Conservation (phyloP, 2,113 vertebrate genomes). For the Panthera leo region DNA sequence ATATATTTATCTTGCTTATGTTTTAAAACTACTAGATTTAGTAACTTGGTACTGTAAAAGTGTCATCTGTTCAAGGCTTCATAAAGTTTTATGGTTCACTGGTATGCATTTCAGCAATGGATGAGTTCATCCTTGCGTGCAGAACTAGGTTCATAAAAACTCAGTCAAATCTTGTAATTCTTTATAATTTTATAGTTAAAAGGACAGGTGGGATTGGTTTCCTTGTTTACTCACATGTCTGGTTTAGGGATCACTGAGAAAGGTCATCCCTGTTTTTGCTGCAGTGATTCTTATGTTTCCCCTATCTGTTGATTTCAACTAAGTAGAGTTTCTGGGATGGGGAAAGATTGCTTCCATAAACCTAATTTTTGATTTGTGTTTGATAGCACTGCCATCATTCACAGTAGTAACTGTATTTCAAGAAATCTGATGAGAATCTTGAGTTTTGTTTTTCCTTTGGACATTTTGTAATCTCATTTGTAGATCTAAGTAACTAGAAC, state of each 20-base stretch:
- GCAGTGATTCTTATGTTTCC: neutral
- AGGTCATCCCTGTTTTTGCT: neutral
- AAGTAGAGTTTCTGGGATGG: neutral
- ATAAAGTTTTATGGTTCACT: neutral
- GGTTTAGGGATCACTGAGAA: neutral
- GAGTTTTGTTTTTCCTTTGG: neutral
- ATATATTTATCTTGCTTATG: neutral
- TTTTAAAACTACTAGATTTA: slow-evolving; percentile 10
- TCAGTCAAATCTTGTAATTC: neutral
- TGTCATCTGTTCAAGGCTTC: neutral
- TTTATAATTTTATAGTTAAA: neutral
- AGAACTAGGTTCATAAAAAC: neutral
- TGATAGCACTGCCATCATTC: neutral
- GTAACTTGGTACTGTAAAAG: neutral
- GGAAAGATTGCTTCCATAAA: neutral
- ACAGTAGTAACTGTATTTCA: neutral
- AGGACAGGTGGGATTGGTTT: neutral
- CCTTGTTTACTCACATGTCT: neutral
- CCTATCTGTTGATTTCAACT: neutral
- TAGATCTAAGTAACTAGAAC: neutral
- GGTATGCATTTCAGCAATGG: neutral
- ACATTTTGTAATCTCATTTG: neutral
- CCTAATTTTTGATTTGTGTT: neutral
- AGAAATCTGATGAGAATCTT: neutral
- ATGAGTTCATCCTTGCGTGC: neutral